Percentiles rank a stretch among this genome's conserved stretches.
phyloP scores from a whole-genome alignment of 92 coral and sea anemone species.

The Meandrina meandrites region DNA sequence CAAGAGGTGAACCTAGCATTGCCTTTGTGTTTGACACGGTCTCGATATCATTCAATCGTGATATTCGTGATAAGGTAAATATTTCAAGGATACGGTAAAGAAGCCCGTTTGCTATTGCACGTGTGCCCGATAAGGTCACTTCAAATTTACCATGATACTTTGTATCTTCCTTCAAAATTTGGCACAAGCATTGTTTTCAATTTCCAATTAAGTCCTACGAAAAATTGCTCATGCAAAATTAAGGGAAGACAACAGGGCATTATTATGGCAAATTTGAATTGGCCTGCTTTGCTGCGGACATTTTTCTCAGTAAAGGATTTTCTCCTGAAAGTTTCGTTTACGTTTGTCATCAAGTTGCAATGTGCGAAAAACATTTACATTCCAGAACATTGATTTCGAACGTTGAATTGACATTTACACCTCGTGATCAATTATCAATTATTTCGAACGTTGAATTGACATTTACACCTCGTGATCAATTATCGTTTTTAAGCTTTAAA shows the following conservation, averaged over 20 bases:
- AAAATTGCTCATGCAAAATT: neutral
- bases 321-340: neutral
- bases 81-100: neutral
- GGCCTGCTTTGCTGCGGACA: neutral
- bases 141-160: neutral
- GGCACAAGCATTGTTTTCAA: no score
- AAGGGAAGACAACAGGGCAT: neutral
- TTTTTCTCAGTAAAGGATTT: neutral
- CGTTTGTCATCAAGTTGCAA: neutral
- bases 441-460: no score
- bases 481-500: no score
- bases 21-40: neutral
- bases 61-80: neutral
- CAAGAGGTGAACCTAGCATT: neutral
- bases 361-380: neutral
- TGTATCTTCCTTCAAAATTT: neutral
- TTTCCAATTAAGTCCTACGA: no score
- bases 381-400: neutral
- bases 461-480: no score
- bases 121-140: neutral
- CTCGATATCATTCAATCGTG: neutral
- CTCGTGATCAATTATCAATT: no score
- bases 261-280: neutral
- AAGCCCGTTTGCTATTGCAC: neutral
- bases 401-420: neutral